These are phyloP conservation scores for Baryphthengus martii DNA, from an alignment of 2,113 vertebrate species.

Conservation along the genomic window DNA sequence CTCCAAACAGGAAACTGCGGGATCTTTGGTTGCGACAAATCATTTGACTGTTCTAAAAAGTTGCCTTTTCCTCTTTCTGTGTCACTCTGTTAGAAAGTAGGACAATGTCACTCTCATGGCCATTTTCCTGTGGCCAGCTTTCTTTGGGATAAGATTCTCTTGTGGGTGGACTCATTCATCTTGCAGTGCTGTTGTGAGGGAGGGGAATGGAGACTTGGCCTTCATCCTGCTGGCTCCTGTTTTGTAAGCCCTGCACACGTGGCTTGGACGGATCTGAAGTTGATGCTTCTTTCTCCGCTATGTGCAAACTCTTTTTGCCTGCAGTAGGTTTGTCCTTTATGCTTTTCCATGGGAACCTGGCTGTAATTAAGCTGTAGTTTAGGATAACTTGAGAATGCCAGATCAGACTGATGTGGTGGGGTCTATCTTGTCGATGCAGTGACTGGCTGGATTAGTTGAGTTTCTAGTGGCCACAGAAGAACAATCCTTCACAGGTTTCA, in stretches of 20 bases:
- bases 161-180: neutral
- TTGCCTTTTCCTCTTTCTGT: neutral
- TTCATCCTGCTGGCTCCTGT: neutral
- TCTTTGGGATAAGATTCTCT: neutral
- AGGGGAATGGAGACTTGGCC: accelerated
- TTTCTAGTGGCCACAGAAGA: neutral
- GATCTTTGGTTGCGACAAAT: neutral
- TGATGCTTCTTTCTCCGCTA: neutral
- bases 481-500: neutral
- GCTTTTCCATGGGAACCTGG: neutral
- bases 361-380: neutral
- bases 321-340: neutral
- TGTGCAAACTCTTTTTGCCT: accelerated
- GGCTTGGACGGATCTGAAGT: accelerated
- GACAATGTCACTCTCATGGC: neutral
- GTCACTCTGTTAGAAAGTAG: neutral
- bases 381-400: neutral
- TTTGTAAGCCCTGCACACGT: neutral
- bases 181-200: neutral
- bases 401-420: too few relatives aligned
- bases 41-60: neutral
- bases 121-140: neutral
- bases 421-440: neutral
- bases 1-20: neutral
- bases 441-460: neutral